Base-by-base conservation (phyloP, 2,797 vertebrate genomes). In the Pseudochirops cupreus region DNA sequence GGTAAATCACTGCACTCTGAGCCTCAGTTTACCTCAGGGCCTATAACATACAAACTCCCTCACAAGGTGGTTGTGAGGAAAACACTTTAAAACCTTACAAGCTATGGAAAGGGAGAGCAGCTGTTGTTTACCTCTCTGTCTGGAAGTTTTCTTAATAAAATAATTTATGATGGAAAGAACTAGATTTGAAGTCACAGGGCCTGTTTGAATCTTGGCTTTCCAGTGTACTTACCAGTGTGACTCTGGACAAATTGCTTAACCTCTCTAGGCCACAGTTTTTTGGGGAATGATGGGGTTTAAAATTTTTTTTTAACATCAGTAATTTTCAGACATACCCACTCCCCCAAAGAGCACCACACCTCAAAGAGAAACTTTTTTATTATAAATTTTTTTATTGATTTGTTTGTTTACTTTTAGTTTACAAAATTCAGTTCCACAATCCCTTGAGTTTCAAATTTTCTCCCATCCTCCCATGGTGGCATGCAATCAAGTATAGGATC, bases 11-110 rank as follows among this genome's bases (percentile, higher is more conserved):
- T 93, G 93, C 39, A 95, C 87, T 96, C 90, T 93, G 90, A 92
- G 91, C 91, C 90, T 97, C 55, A 91, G 92, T 95, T 97, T 57
- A 74, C 96, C 91, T 94, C 95, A 92, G 91, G 93, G n/a, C 18
- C n/a, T 74, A 39, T 74, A 39, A 39, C n/a, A 95, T 95, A 96
- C 97, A 39, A 9, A 92, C 96, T 92, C 52, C 52, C 33, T 93
- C 94, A 28, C 50, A 92, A 93, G 93, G 89, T 94, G 91, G 21
- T 95, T 92, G 56, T 95, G 28, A 93, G 39, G 62, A n/a, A 74
- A n/a, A 39, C 16, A n/a, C 62, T 74, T 9, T 74, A 33, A 74
- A 82, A 82, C 21, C 39, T 24, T 82, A 82, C 14, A 74, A 46
- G 21, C 7, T 46, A 12, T 26, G 46, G 39, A 87, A 87, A 50